phyloP scores from a whole-genome alignment of 2,888 invertebrate species.

The Eledona agricola region DNA sequence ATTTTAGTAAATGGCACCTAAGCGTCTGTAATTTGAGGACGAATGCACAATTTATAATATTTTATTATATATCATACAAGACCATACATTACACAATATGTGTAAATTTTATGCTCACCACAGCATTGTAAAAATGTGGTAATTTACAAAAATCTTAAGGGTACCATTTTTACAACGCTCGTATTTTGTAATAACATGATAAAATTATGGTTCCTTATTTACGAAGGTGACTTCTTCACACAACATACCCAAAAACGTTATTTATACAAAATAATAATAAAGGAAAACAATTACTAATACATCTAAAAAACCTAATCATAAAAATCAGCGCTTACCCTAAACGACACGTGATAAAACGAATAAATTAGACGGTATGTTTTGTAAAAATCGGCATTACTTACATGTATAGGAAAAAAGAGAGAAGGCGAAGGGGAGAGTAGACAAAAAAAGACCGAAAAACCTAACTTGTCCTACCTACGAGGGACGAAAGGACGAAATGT shows the following conservation, averaged over 20 bases:
- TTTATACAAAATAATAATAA: conserved; percentile 26
- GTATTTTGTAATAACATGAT: conserved; percentile 32
- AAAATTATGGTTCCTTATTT: conserved; percentile 22
- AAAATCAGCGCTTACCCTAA: conserved; percentile 13
- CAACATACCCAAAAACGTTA: conserved; percentile 44
- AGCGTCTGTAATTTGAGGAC: not conserved
- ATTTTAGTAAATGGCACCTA: conserved; percentile 46
- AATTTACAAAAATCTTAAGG: conserved; percentile 46
- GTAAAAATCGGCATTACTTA: conserved; percentile 28
- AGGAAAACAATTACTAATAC: conserved; percentile 20
- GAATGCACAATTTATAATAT: conserved; percentile 45
- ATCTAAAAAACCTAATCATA: conserved; percentile 18
- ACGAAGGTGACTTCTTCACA: conserved; percentile 37
- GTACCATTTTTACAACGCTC: conserved; percentile 54
- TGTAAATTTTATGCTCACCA: conserved; percentile 49
- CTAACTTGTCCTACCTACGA: conserved; percentile 16
- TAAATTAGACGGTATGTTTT: conserved; percentile 33
- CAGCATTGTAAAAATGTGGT: conserved; percentile 54
- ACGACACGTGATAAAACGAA: conserved; percentile 15
- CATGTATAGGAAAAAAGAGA: too few species aligned
- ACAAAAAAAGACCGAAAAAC: conserved; percentile 22
- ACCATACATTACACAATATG: conserved; percentile 55
- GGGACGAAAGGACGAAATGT: not conserved
- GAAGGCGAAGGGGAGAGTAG: too few species aligned
- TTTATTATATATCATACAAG: conserved; percentile 50